phyloP scores from a whole-genome alignment of 2,888 invertebrate species.

The Blomia tropicalis region DNA sequence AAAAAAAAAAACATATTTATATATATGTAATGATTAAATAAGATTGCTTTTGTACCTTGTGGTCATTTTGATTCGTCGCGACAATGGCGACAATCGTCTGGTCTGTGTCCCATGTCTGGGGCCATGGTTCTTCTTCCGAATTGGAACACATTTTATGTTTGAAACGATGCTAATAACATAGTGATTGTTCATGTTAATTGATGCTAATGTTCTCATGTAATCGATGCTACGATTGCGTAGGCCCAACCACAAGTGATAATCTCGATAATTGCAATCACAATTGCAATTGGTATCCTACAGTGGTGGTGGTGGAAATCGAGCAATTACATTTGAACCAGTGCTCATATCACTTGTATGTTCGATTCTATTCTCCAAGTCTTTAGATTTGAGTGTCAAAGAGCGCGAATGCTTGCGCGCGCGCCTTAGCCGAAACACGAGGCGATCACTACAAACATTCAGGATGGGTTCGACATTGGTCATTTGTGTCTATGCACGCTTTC shows the following conservation, averaged over 20 bases:
- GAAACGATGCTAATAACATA: background rate
- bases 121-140: background rate
- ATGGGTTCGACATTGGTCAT: background rate
- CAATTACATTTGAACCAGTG: too few relatives aligned
- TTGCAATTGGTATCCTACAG: too few relatives aligned
- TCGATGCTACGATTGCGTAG: background rate
- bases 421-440: too few relatives aligned
- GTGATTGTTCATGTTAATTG: slow-evolving; percentile 1
- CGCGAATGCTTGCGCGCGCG: too few relatives aligned
- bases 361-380: too few relatives aligned
- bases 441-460: too few relatives aligned
- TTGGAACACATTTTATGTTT: background rate
- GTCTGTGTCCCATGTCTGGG: background rate
- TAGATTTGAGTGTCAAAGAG: too few relatives aligned
- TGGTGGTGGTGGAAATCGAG: too few relatives aligned
- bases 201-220: background rate
- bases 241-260: background rate
- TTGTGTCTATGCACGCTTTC: slow-evolving; percentile 7
- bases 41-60: slow-evolving; percentile 1
- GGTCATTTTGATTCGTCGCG: background rate
- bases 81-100: background rate
- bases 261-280: background rate
- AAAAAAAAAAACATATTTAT: too few relatives aligned
- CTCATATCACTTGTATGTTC: too few relatives aligned
- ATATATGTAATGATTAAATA: too few relatives aligned